Percentiles rank a stretch among this genome's conserved stretches.
phyloP scores from a whole-genome alignment of 2,797 vertebrate species.

The Ceryle rudis region DNA sequence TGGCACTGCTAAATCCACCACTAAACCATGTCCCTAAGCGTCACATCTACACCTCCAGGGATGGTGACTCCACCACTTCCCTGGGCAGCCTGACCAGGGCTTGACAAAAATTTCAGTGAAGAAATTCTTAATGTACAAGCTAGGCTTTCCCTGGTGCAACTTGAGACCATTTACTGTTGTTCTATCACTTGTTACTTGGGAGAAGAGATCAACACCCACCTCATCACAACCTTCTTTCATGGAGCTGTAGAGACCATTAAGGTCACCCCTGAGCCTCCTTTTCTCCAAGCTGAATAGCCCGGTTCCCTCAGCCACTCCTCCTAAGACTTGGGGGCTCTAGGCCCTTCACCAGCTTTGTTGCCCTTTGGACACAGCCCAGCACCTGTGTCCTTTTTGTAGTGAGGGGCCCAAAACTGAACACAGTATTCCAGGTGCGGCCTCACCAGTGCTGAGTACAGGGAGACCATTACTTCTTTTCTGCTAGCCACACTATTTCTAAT shows the following conservation, averaged over 20 bases:
- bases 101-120: not conserved
- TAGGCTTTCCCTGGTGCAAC: not conserved
- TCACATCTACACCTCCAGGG: fast-evolving
- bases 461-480: not conserved
- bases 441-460: not conserved
- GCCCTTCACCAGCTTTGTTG: not conserved
- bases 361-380: not conserved
- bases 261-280: not conserved
- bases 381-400: not conserved
- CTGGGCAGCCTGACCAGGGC: not conserved
- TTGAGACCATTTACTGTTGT: not conserved
- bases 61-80: not conserved
- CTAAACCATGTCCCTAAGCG: not conserved
- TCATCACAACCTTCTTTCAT: not conserved
- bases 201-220: not conserved
- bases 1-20: not conserved
- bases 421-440: not conserved
- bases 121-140: not conserved
- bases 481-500: not conserved
- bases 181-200: not conserved
- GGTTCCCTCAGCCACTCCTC: not conserved
- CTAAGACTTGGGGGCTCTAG: too few species aligned
- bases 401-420: not conserved
- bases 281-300: not conserved
- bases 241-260: not conserved